A percentile compares a stretch with the other conserved stretches of the same genome.
These are phyloP conservation scores for Cyprinella venusta DNA, from an alignment of 2,797 vertebrate genomes.

Conservation along the genomic window DNA sequence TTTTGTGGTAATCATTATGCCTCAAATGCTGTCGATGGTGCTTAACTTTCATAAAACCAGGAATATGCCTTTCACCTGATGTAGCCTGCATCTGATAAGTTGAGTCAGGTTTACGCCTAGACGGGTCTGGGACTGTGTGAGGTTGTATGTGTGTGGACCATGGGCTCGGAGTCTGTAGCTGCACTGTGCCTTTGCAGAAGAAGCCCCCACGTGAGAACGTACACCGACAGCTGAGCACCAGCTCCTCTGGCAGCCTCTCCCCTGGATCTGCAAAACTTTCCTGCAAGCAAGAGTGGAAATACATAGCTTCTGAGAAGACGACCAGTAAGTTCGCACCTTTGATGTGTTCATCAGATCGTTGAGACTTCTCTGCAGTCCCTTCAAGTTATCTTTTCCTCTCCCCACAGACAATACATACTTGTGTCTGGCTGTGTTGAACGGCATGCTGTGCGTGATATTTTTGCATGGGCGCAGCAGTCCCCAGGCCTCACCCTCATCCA, in stretches of 20 bases:
- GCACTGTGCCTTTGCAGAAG: slow-evolving; percentile 98
- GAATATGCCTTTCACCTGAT: slow-evolving; percentile 14
- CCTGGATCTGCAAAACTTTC: slow-evolving; percentile 85
- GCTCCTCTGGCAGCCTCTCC: slow-evolving; percentile 91
- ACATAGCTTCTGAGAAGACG: slow-evolving; percentile 97
- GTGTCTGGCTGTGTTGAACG: slow-evolving; percentile 95
- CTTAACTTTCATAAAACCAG: not conserved
- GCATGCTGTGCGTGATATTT: slow-evolving; percentile 94
- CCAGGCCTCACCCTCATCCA: slow-evolving; percentile 92
- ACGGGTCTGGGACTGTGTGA: slow-evolving; percentile 19
- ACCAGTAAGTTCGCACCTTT: slow-evolving; percentile 83
- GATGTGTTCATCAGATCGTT: not conserved
- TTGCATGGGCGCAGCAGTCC: slow-evolving; percentile 95
- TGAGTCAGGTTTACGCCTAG: not conserved
- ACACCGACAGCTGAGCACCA: slow-evolving; percentile 94
- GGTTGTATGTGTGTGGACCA: slow-evolving; percentile 56
- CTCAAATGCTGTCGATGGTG: not conserved
- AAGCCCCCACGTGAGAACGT: slow-evolving; percentile 94
- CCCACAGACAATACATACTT: slow-evolving; percentile 90
- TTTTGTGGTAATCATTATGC: not conserved
- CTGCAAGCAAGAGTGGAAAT: slow-evolving; percentile 97
- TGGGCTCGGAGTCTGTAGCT: slow-evolving; percentile 91
- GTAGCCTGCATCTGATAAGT: slow-evolving; percentile 23
- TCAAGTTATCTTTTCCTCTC: not conserved
- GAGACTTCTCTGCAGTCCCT: not conserved